These are phyloP conservation scores for Amphipyra tragopoginis DNA, from an alignment of 2,888 invertebrate species.

Conservation along the genomic window DNA sequence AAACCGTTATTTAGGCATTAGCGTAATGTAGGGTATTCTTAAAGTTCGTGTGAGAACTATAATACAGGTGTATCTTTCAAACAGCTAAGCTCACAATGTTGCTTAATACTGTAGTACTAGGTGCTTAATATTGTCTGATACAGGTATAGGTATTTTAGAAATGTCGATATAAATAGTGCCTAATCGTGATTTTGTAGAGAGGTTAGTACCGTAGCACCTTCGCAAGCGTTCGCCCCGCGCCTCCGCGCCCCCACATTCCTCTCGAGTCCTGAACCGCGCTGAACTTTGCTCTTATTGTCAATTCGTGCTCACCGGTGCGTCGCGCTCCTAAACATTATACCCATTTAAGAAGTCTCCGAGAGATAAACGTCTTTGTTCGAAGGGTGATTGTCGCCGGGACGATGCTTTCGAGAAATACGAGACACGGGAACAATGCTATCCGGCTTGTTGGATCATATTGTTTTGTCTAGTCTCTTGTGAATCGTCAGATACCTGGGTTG, in stretches of 20 bases:
- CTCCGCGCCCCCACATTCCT: slow-evolving; percentile 85
- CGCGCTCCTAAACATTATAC: slow-evolving; percentile 77
- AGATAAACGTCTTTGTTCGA: slow-evolving; percentile 75
- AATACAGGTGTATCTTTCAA: slow-evolving; percentile 42
- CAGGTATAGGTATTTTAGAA: slow-evolving; percentile 74
- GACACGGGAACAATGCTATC: slow-evolving; percentile 59
- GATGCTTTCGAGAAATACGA: slow-evolving; percentile 66
- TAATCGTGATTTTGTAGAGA: slow-evolving; percentile 85
- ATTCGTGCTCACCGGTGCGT: slow-evolving; percentile 86
- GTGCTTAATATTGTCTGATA: slow-evolving; percentile 67
- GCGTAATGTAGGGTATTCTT: slow-evolving; percentile 35
- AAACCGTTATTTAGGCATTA: slow-evolving; percentile 34
- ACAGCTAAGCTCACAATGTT: slow-evolving; percentile 50
- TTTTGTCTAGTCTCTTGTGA: slow-evolving; percentile 40
- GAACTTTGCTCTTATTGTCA: slow-evolving; percentile 90
- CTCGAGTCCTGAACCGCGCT: slow-evolving; percentile 86
- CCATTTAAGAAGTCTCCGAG: slow-evolving; percentile 74
- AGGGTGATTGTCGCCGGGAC: slow-evolving; percentile 68
- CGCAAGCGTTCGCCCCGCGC: slow-evolving; percentile 73
- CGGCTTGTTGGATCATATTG: slow-evolving; percentile 57
- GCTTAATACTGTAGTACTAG: slow-evolving; percentile 59
- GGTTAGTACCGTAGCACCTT: slow-evolving; percentile 79
- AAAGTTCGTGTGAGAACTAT: slow-evolving; percentile 46
- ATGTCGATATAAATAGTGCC: slow-evolving; percentile 84
- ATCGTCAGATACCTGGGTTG: slow-evolving; percentile 48